phyloP scores from a whole-genome alignment of 1,140 invertebrate genomes.

The Bombus terrestris region DNA sequence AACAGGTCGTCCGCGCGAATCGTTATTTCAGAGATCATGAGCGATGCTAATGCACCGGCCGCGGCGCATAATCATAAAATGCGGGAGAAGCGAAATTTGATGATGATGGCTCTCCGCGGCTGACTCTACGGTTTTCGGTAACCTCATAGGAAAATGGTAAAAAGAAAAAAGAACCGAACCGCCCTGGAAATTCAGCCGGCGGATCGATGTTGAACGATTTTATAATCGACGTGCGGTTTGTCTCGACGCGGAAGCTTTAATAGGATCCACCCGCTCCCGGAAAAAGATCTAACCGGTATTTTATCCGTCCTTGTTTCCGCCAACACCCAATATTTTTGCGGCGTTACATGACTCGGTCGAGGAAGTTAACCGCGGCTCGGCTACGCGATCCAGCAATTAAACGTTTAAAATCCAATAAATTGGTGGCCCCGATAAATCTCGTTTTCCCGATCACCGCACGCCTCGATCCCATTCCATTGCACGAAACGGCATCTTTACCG shows the following conservation, averaged over 20 bases:
- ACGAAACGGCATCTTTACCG: conserved; percentile 47
- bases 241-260: conserved; percentile 58
- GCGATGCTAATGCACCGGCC: conserved; percentile 52
- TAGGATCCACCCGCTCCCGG: conserved; percentile 36
- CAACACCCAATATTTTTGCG: conserved; percentile 68
- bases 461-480: conserved; percentile 22
- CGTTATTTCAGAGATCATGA: conserved; percentile 37
- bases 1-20: conserved; percentile 18
- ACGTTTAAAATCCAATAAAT: conserved; percentile 76
- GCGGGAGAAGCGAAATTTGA: conserved; percentile 58
- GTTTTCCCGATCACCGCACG: conserved; percentile 59
- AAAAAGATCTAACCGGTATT: conserved; percentile 60
- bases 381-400: conserved; percentile 71
- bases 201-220: conserved; percentile 62
- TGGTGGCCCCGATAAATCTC: conserved; percentile 70
- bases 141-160: conserved; percentile 51
- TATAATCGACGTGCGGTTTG: conserved; percentile 68
- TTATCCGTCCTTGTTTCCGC: conserved; percentile 55
- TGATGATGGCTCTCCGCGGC: conserved; percentile 61
- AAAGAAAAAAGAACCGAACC: conserved; percentile 17
- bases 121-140: conserved; percentile 55
- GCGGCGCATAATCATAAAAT: conserved; percentile 60
- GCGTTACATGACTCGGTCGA: conserved; percentile 57
- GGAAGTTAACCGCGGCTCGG: conserved; percentile 64
- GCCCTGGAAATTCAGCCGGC: conserved; percentile 40